A percentile compares a stretch with the other conserved stretches of the same genome.
These are phyloP conservation scores for Creontiades dilutus DNA, from an alignment of 2,888 invertebrate genomes.

Conservation along the genomic window DNA sequence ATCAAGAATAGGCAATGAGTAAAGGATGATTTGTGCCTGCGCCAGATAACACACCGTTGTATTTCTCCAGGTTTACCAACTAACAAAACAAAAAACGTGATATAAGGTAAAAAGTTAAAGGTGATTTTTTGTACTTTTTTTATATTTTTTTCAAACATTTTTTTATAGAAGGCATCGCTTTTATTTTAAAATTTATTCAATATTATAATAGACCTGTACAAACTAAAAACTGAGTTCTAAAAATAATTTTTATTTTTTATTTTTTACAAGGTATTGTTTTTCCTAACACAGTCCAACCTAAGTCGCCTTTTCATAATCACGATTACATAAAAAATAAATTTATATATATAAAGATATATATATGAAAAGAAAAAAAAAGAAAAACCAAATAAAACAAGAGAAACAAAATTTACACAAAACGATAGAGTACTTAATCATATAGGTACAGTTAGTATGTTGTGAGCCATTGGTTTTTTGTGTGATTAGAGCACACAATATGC, in stretches of 20 bases:
- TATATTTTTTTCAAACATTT: conserved; percentile 68
- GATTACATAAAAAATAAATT: conserved; percentile 40
- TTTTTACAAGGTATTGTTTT: conserved; percentile 52
- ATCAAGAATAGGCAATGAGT: conserved; percentile 57
- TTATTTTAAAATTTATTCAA: conserved; percentile 76
- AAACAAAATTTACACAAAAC: conserved; percentile 33
- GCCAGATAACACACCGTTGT: conserved; percentile 67
- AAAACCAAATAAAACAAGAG: not conserved
- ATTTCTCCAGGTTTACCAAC: conserved; percentile 66
- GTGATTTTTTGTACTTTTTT: conserved; percentile 79
- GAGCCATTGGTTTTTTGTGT: conserved; percentile 66
- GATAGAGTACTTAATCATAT: conserved; percentile 8
- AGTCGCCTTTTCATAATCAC: conserved; percentile 58
- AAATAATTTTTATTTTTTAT: conserved; percentile 50
- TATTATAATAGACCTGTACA: conserved; percentile 67
- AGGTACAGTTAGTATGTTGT: conserved; percentile 60
- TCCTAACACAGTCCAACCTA: conserved; percentile 60
- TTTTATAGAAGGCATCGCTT: conserved; percentile 79
- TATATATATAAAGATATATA: too few species aligned
- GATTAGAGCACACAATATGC: conserved; percentile 57
- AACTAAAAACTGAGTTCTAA: conserved; percentile 68
- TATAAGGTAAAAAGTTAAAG: conserved; percentile 65
- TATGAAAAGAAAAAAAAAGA: not conserved
- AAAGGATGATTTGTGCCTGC: conserved; percentile 66
- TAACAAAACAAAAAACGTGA: conserved; percentile 70